Conservation (phyloP, 1,140 invertebrate genomes). For the Leptinotarsa defecta region DNA sequence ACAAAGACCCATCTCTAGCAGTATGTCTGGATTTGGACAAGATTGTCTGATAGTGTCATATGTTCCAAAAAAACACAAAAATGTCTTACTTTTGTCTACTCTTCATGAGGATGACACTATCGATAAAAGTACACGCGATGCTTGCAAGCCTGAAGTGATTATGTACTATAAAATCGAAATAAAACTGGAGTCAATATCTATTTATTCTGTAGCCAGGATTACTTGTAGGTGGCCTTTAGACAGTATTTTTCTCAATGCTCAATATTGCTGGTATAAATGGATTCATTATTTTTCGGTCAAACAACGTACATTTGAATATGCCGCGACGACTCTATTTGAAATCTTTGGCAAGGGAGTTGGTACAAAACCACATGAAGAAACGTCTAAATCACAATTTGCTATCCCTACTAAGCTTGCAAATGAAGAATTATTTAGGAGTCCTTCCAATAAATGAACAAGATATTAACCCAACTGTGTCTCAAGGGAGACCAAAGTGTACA, state of each 20-base stretch:
- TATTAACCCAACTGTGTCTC: no score
- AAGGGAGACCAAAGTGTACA: no score
- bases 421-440: no score
- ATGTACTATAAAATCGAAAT: background rate
- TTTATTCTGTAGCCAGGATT: constrained; percentile 30
- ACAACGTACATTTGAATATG: background rate
- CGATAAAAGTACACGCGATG: constrained; percentile 16
- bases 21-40: constrained; percentile 9
- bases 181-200: constrained; percentile 12
- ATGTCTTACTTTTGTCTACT: constrained; percentile 44
- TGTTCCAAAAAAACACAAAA: constrained; percentile 35
- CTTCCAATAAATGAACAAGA: no score
- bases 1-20: background rate
- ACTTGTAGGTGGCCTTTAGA: constrained; percentile 28
- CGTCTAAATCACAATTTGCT: no score
- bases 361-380: background rate
- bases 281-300: constrained; percentile 23
- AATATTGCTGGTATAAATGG: constrained; percentile 28
- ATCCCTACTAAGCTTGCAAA: no score
- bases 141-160: background rate
- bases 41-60: constrained; percentile 10
- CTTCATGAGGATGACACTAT: constrained; percentile 42
- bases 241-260: constrained; percentile 26
- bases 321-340: background rate
- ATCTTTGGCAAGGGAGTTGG: background rate